Conservation (phyloP, 2,113 vertebrate species). For the Campylomormyrus numenius region DNA sequence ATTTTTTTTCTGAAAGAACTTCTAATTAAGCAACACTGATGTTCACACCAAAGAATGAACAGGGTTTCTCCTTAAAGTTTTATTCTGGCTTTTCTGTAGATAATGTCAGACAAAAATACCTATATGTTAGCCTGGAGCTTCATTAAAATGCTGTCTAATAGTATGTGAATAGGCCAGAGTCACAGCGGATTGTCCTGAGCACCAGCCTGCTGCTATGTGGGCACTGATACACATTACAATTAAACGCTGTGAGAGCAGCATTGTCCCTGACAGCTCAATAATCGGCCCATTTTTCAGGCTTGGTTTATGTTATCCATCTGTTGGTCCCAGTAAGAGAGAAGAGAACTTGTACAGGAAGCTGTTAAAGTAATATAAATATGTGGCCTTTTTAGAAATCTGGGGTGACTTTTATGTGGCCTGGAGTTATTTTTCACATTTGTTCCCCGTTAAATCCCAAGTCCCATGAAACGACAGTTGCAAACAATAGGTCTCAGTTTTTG, state of each 20-base stretch:
- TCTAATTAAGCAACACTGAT: background rate
- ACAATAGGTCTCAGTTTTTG: background rate
- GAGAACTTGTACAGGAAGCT: background rate
- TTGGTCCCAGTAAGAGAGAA: background rate
- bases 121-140: background rate
- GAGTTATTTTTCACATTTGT: slow-evolving; percentile 1
- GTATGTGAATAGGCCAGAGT: background rate
- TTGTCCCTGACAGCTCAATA: background rate
- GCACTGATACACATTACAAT: background rate
- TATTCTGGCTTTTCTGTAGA: background rate
- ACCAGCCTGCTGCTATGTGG: background rate
- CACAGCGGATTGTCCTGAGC: background rate
- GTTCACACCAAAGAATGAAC: background rate
- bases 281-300: background rate
- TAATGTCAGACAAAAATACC: background rate
- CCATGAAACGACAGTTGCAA: background rate
- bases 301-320: slow-evolving; percentile 4
- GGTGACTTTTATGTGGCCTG: background rate
- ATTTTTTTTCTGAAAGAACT: background rate
- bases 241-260: background rate
- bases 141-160: background rate
- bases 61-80: background rate
- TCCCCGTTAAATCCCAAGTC: background rate
- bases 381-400: slow-evolving; percentile 4
- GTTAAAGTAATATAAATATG: background rate